Conservation (phyloP, 2,797 vertebrate genomes). For the Poeciliopsis turneri region DNA sequence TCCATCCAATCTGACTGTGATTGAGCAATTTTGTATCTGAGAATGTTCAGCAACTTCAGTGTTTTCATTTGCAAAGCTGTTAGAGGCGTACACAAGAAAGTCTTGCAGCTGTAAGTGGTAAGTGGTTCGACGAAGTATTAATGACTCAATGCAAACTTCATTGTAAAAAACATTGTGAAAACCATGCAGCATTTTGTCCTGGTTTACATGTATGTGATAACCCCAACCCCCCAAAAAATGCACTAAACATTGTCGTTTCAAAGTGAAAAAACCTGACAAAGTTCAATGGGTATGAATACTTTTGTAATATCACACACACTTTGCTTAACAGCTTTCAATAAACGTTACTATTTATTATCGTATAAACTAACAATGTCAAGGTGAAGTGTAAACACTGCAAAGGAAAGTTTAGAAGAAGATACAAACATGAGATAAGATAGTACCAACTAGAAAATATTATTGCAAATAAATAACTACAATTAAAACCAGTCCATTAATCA, state of each 20-base stretch:
- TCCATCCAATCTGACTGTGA: not conserved
- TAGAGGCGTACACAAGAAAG: not conserved
- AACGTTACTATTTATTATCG: not conserved
- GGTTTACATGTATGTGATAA: not conserved
- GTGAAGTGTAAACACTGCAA: not conserved
- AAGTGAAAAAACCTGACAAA: not conserved
- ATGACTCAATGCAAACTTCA: not conserved
- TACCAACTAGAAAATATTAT: not conserved
- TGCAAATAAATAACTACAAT: not conserved
- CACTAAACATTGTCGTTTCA: not conserved
- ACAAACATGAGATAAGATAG: not conserved
- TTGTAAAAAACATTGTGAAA: not conserved
- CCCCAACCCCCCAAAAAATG: not conserved
- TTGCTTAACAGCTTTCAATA: not conserved
- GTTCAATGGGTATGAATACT: not conserved
- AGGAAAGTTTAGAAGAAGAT: not conserved
- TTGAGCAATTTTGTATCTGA: not conserved
- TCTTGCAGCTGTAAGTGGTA: not conserved
- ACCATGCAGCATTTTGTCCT: not conserved
- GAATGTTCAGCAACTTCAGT: not conserved
- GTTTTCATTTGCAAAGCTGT: not conserved
- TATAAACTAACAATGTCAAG: not conserved
- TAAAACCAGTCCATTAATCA: not conserved
- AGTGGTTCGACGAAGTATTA: not conserved
- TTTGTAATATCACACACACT: not conserved